Evolutionary conservation across 2,888 invertebrate species (phyloP), one percentile per base, ranked within the genome.

Genomic region (Tiliacea citrago): DNA sequence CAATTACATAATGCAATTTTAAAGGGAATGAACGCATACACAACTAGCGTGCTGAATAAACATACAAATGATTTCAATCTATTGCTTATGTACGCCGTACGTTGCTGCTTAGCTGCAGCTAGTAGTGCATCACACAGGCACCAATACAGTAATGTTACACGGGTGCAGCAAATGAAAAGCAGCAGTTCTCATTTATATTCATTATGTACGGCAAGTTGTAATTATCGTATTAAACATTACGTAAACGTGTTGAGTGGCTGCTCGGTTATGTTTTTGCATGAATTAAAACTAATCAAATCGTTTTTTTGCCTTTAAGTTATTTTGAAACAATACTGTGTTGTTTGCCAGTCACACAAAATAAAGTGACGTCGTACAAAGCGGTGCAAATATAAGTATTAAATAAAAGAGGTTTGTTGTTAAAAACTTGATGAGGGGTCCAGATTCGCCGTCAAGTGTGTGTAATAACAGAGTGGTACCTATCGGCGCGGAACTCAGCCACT

Each of bases 161-260:
- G 29, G 68, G 68, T 58, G 69, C 67, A 68, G 55, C 51, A 73
- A 79, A 82, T 79, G 58, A 80, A 79, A 78, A 73, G 80, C 63
- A 65, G 65, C 75, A 68, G 77, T 78, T 88, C 89, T 90, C 88
- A 92, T 92, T 91, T 88, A 90, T 91, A 92, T 92, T 91, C 91
- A 91, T 91, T 90, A 90, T 90, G 89, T 88, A 88, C 84, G 73
- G 87, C 88, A 89, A 89, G 86, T 86, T 84, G 88, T 90, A 91
- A 92, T 92, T 92, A 92, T 91, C 91, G 89, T 90, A 91, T 91
- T 91, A 91, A 86, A 88, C 88, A 88, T 88, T 89, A 86, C 85
- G 88, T 87, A 88, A 87, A 85, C 89, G 87, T 88, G 89, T 89
- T 87, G 88, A 88, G 83, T 84, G 29, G 86, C 85, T 83, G 79